Evolutionary conservation across 2,113 vertebrate species (phyloP).

Genomic region (Rhynchomys soricoides): DNA sequence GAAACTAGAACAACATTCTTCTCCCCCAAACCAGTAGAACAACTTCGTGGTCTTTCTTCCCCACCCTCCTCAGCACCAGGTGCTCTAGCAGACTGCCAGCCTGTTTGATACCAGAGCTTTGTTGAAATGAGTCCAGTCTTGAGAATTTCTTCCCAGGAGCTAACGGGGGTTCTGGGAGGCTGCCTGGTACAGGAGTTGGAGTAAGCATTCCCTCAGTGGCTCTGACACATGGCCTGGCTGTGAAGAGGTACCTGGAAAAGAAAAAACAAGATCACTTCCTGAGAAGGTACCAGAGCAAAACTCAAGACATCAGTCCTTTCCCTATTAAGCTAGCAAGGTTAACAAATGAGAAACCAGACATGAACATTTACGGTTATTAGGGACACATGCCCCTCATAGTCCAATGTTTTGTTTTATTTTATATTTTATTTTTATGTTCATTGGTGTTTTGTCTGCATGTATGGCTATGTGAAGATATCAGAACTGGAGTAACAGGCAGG

Average conservation of each 20-base stretch:
- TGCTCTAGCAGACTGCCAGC: neutral
- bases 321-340: neutral
- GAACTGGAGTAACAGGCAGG: neutral
- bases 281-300: neutral
- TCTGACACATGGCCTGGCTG: neutral
- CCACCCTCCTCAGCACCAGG: too few species aligned
- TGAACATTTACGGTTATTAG: neutral
- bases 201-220: neutral
- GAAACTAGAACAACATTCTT: neutral
- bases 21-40: neutral
- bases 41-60: too few species aligned
- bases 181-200: neutral
- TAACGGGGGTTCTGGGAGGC: neutral
- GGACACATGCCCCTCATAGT: neutral
- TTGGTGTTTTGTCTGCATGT: neutral
- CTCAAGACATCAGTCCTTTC: neutral
- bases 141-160: constrained; percentile 4
- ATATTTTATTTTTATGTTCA: neutral
- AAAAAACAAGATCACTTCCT: neutral
- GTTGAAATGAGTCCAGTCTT: neutral
- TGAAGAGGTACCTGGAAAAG: constrained; percentile 10
- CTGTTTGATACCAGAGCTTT: neutral
- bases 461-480: neutral
- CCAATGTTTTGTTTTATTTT: neutral
- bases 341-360: neutral